A percentile compares a stretch with the other conserved stretches of the same genome.
These are phyloP conservation scores for Parotocinclus haroldoi DNA, from an alignment of 2,797 vertebrate genomes.

Conservation along the genomic window DNA sequence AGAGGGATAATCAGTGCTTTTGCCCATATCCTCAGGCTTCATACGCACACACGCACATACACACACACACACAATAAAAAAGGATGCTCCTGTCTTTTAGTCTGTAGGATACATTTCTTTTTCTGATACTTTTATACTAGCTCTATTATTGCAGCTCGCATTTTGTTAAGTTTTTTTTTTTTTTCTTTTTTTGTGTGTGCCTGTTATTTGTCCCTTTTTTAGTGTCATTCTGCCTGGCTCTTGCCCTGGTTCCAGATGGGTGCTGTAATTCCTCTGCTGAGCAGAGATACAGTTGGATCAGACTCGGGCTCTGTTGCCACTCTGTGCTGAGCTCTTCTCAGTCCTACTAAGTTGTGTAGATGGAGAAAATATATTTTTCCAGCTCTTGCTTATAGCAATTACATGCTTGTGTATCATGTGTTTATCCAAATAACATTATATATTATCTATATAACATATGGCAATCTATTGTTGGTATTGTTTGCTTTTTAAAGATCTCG, in stretches of 20 bases:
- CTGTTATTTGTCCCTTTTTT: slow-evolving; percentile 12
- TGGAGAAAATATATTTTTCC: background rate
- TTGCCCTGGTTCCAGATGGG: slow-evolving; percentile 34
- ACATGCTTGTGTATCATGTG: too few relatives aligned
- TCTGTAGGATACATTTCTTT: slow-evolving; percentile 4
- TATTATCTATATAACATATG: too few relatives aligned
- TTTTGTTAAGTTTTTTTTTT: background rate
- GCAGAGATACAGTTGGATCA: slow-evolving; percentile 29
- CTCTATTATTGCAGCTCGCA: background rate
- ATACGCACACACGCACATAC: slow-evolving; percentile 15
- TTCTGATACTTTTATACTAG: background rate
- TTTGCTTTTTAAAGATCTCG: too few relatives aligned
- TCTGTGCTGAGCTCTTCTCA: slow-evolving; percentile 19
- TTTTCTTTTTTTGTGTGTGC: slow-evolving; percentile 10
- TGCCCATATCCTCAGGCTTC: slow-evolving; percentile 14
- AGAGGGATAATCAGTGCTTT: slow-evolving; percentile 31
- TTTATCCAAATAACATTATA: too few relatives aligned
- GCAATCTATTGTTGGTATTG: too few relatives aligned
- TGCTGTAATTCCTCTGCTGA: slow-evolving; percentile 28
- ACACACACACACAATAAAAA: slow-evolving; percentile 7
- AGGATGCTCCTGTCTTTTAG: background rate
- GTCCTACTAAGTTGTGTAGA: slow-evolving; percentile 19
- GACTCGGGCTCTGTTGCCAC: slow-evolving; percentile 32
- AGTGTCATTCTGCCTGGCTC: slow-evolving; percentile 21
- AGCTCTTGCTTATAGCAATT: too few relatives aligned